Evolutionary conservation across 2,113 vertebrate genomes (phyloP), one percentile per base, ranked within the genome.

Genomic region (Dryoscopus gambensis): DNA sequence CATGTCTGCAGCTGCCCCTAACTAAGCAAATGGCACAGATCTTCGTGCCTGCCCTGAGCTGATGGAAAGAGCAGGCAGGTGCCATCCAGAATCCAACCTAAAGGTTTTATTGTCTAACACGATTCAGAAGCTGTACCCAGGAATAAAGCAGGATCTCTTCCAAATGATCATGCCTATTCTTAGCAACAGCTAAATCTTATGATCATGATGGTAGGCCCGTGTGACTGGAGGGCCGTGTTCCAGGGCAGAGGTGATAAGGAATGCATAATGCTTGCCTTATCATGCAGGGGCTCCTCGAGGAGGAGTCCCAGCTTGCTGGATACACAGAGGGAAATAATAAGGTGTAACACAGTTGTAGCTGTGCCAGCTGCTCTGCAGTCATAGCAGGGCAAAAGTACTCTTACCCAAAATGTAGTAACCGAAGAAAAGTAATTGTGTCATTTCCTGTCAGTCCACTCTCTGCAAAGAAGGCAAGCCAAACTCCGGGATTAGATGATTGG

Each of bases 121-220:
- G 52, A 49, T 49, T 31, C 70, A 78, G 71, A 80, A 88, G 47
- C 59, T 52, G 70, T 28, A 35, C 71, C 75, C 64, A 78, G 85
- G 69, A 95, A 78, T 93, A 75, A 81, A 93, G 60, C 30, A 79
- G 90, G 69, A 90, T 81, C 69, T 71, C 25, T 93, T 96, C 77
- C 88, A 93, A 94, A 68, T 0, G 9, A 46, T 77, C 2, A 0
- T 13, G 47, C 64, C 83, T 96, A 70, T 93, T 96, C 85, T 92
- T 94, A 94, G 83, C 47, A 78, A 11, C 31, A 62, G 69, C 52
- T 87, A 57, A 75, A 86, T 33, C 82, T 90, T 55, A 37, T 33
- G 82, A 70, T 85, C 59, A 5, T 33, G 64, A 23, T 67, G 68
- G 83, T 23, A 33, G 64, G 31, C 56, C 55, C 14, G 1, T 81